Evolutionary conservation across 2,797 vertebrate species (phyloP).

Genomic region (Mastacembelus armatus): DNA sequence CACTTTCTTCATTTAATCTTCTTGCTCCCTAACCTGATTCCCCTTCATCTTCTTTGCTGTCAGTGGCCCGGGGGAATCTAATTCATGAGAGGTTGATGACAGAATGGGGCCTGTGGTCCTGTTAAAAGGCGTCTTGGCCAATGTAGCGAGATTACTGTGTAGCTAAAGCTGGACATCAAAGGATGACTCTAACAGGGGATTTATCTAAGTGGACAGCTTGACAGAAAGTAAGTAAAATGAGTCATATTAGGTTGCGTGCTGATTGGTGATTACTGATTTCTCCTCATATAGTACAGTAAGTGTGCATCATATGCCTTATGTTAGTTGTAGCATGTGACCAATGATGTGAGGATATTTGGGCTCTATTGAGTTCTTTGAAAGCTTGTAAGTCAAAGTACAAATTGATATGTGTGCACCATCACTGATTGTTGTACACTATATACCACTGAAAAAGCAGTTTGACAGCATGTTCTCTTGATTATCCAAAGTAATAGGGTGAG

Average conservation of each 20-base stretch:
- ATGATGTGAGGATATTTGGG: too few species aligned
- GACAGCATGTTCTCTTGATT: too few species aligned
- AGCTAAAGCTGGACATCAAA: slow-evolving; percentile 52
- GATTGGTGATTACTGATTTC: neutral
- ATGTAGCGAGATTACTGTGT: slow-evolving; percentile 35
- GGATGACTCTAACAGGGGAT: slow-evolving; percentile 30
- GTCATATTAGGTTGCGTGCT: neutral
- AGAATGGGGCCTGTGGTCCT: slow-evolving; percentile 75
- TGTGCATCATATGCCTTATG: neutral
- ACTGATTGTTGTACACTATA: too few species aligned
- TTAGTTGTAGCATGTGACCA: neutral
- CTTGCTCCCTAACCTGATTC: slow-evolving; percentile 77
- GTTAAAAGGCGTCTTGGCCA: slow-evolving; percentile 64
- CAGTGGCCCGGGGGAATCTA: slow-evolving; percentile 79
- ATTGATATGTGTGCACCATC: neutral
- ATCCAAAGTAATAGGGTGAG: too few species aligned
- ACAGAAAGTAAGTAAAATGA: neutral
- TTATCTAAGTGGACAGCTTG: slow-evolving; percentile 35
- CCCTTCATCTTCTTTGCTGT: slow-evolving; percentile 81
- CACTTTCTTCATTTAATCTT: slow-evolving; percentile 79
- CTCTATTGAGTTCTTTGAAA: too few species aligned
- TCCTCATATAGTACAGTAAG: neutral
- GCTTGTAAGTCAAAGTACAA: neutral
- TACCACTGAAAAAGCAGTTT: too few species aligned
- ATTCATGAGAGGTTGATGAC: slow-evolving; percentile 82